Evolutionary conservation across 1,140 invertebrate species (phyloP).

Genomic region (Cyclargus thomasi): DNA sequence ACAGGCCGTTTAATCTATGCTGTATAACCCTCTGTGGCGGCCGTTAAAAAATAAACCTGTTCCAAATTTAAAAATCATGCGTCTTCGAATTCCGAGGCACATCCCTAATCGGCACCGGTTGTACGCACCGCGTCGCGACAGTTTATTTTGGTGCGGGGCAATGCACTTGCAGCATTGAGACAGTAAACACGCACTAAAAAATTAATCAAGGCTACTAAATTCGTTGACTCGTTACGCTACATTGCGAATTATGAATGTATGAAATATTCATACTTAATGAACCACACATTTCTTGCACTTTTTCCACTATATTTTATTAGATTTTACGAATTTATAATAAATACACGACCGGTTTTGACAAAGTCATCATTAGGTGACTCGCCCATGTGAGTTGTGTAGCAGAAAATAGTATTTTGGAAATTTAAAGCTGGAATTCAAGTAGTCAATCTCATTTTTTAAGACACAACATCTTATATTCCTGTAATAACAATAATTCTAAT

Average conservation of each 20-base stretch:
- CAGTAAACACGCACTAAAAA: slow-evolving; percentile 51
- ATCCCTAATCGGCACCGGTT: slow-evolving; percentile 52
- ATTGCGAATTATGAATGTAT: not conserved
- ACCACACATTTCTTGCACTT: too few species aligned
- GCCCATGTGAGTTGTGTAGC: too few species aligned
- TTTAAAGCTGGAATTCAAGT: too few species aligned
- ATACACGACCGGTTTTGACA: too few species aligned
- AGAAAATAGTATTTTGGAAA: too few species aligned
- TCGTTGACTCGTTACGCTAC: slow-evolving; percentile 19
- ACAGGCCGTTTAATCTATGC: slow-evolving; percentile 7
- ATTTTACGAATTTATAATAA: too few species aligned
- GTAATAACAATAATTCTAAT: too few species aligned
- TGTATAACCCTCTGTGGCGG: not conserved
- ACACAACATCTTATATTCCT: too few species aligned
- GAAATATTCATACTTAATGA: too few species aligned
- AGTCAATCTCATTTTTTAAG: too few species aligned
- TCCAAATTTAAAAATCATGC: slow-evolving; percentile 14
- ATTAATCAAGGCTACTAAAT: slow-evolving; percentile 53
- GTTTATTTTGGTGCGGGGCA: slow-evolving; percentile 71
- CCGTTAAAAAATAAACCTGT: slow-evolving; percentile 12
- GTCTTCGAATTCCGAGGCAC: slow-evolving; percentile 17
- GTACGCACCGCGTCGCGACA: slow-evolving; percentile 62
- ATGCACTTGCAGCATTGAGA: slow-evolving; percentile 70
- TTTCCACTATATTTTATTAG: too few species aligned
- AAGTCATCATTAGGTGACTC: too few species aligned